A percentile compares a stretch with the other conserved stretches of the same genome.
These are phyloP conservation scores for Sepiola atlantica DNA, from an alignment of 2,888 invertebrate species.

Conservation along the genomic window DNA sequence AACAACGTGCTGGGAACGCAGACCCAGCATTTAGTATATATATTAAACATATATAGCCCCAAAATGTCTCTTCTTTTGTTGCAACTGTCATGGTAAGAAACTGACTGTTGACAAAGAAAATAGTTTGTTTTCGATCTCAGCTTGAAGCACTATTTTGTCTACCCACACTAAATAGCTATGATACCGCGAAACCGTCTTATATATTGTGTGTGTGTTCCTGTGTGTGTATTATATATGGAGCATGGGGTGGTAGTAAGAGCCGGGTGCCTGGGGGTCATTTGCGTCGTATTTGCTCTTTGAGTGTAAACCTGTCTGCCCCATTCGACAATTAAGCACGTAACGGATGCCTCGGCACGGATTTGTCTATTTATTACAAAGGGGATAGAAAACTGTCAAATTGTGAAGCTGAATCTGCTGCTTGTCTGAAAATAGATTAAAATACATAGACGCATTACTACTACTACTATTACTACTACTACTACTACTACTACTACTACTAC, in stretches of 20 bases:
- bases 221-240: too few species aligned
- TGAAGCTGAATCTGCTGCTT: background rate
- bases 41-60: too few species aligned
- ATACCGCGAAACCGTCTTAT: too few species aligned
- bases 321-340: background rate
- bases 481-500: background rate
- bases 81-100: too few species aligned
- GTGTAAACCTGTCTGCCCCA: background rate
- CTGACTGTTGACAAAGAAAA: too few species aligned
- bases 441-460: background rate
- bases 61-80: too few species aligned
- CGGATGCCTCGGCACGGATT: background rate
- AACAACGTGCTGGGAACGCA: too few species aligned
- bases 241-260: background rate
- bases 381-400: background rate
- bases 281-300: background rate
- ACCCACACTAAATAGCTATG: too few species aligned
- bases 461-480: background rate
- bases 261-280: background rate
- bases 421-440: background rate
- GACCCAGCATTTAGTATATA: too few species aligned
- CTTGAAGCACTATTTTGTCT: too few species aligned
- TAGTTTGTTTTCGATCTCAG: too few species aligned
- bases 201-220: too few species aligned
- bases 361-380: background rate